Base-by-base conservation (phyloP, 2,797 vertebrate genomes). In the Brotula barbata region DNA sequence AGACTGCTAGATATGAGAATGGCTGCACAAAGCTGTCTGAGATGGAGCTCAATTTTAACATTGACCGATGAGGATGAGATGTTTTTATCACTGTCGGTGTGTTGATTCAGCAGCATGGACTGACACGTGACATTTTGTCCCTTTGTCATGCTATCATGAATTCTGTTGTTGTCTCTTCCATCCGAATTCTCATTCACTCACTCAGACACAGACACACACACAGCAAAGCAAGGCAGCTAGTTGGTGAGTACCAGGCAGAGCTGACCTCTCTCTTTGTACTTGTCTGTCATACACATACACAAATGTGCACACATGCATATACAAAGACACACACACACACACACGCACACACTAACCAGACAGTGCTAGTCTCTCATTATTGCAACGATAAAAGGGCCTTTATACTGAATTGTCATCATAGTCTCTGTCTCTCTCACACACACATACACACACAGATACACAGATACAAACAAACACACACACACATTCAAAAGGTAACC, bases 201-300 rank as follows among this genome's bases (percentile, higher is more conserved):
- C 43, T 4, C 50, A 17, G 49, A 20, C 39, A 14, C 25, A 28
- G 4, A 6, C 16, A 33, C 15, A 59, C 28, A 45, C 28, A 64
- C 60, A 81, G 69, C 78, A 60, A 73, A 71, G 60, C 14, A 15
- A 42, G 59, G 55, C 53, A 76, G n/a, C 73, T 63, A 79, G 63
- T 54, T 47, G 70, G 46, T 37, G 72, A 68, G 86, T 88, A 67
- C 83, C 86, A 85, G 78, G 77, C 83, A 68, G 78, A 15, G 66
- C 75, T 78, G 64, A 74, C 77, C 69, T 80, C 82, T 75, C 45
- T 44, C 81, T 65, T 58, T 77, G 58, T 23, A 73, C 78, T 73
- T 52, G 44, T 46, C 68, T 67, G 56, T 64, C 53, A 61, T 15
- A 49, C 25, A 12, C 23, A 33, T 25, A 48, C 13, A 33, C 47